A percentile compares a stretch with the other conserved stretches of the same genome.
These are phyloP conservation scores for Isichthys henryi DNA, from an alignment of 2,113 vertebrate species.

Conservation along the genomic window DNA sequence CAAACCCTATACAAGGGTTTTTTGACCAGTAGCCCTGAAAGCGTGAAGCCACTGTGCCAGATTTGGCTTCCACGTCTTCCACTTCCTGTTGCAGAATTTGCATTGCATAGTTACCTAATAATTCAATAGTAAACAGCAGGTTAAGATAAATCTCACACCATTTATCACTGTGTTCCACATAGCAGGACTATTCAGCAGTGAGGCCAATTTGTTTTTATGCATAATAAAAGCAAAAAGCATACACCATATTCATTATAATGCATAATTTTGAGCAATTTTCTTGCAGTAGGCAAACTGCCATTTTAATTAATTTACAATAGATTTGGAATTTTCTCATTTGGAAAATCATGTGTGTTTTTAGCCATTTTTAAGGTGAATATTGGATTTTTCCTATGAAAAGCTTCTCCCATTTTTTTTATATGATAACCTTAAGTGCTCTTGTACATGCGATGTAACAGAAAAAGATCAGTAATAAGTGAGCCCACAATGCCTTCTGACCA, in stretches of 20 bases:
- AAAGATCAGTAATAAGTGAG: neutral
- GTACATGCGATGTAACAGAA: neutral
- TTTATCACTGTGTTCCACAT: constrained; percentile 3
- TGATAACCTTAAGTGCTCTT: constrained; percentile 8
- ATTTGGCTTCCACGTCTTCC: neutral
- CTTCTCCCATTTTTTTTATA: neutral
- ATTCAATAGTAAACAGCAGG: neutral
- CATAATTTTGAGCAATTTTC: neutral
- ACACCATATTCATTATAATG: neutral
- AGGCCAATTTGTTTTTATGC: neutral
- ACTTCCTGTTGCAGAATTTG: neutral
- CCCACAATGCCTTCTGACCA: neutral
- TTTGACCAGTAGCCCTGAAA: neutral
- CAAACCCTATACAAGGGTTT: neutral
- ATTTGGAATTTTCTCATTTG: constrained; percentile 34
- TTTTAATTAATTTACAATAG: constrained; percentile 52
- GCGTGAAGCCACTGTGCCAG: neutral
- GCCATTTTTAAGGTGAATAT: neutral
- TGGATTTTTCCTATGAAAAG: constrained; percentile 27
- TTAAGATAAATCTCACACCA: constrained; percentile 5
- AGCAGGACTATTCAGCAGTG: neutral
- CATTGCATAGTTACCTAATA: neutral
- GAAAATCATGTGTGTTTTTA: neutral
- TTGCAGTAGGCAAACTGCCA: constrained; percentile 45
- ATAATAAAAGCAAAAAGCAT: neutral